Base-by-base conservation (phyloP, 2,113 vertebrate species). In the Sterna hirundo region DNA sequence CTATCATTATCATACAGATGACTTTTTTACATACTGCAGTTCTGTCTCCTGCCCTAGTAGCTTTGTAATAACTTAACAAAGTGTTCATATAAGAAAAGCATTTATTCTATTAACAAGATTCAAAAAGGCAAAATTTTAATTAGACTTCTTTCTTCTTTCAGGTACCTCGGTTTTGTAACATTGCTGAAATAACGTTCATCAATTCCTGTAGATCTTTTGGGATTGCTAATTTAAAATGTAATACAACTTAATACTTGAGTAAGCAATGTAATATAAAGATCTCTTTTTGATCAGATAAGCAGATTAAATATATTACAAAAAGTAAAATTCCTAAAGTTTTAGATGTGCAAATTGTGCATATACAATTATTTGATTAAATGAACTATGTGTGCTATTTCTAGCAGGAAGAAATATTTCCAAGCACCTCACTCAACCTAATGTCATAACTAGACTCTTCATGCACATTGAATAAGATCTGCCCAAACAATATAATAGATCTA, bases 381-480 rank as follows among this genome's bases (percentile, higher is more conserved):
- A 88, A 70, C n/a, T 54, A 5, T 52, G 16, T 72, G 26, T 71
- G 66, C 27, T 64, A 34, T 23, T 89, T 70, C 49, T 60, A 85
- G 47, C 36, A 88, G 49, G 51, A 91, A 76, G 23, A 89, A 75
- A 27, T 57, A 93, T 49, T 88, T 97, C 42, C 60, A 90, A 77
- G 55, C 44, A 84, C 60, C 97, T 98, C 95, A 99, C 98, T 98
- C 96, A 98, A 98, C 98, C 98, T 99, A 86, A 99, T 97, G 95
- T 98, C 98, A 96, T 99, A 99, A 76, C 95, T 85, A 0, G 98
- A 98, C 83, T 99, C 98, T 38, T 98, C 98, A n/a, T 98, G 97
- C 97, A 98, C 98, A 97, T 96, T 98, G 98, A 91, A 96, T 98
- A 91, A 99, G 94, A 99, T 74, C 98, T 98, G 5, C 98, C 98